Evolutionary conservation across 1,140 invertebrate species (phyloP).

Genomic region (Capitella teleta): DNA sequence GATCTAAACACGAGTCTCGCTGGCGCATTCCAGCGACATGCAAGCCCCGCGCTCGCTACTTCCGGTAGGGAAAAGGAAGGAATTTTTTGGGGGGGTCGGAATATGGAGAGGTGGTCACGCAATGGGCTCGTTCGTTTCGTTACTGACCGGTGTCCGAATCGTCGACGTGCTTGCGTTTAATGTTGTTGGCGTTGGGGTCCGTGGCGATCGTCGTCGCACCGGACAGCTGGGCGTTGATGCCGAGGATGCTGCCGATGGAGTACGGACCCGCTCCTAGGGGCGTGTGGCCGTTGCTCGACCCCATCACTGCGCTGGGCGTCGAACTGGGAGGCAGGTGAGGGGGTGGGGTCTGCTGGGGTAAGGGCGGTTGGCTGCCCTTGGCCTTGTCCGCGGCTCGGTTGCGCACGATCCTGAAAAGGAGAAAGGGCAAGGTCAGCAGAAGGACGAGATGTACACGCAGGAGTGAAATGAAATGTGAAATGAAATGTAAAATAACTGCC

Average conservation of each 20-base stretch:
- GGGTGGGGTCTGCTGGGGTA: conserved; percentile 33
- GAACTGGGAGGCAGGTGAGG: conserved; percentile 8
- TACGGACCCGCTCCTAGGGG: conserved; percentile 46
- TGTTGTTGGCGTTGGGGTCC: not conserved
- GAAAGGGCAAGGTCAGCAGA: too few species aligned
- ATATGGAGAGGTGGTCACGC: too few species aligned
- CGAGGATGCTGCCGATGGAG: conserved; percentile 90
- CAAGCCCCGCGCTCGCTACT: too few species aligned
- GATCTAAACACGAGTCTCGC: too few species aligned
- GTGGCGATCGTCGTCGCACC: not conserved
- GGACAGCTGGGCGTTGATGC: conserved; percentile 48
- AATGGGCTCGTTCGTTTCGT: too few species aligned
- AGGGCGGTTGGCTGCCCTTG: conserved; percentile 44
- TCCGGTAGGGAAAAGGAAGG: too few species aligned
- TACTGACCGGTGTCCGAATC: not conserved
- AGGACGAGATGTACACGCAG: not conserved
- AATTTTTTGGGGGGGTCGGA: too few species aligned
- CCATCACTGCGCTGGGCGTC: conserved; percentile 7
- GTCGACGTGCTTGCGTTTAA: not conserved
- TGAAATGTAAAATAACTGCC: too few species aligned
- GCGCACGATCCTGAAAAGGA: conserved; percentile 69
- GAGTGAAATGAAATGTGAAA: too few species aligned
- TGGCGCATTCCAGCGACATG: too few species aligned
- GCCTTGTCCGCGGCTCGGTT: conserved; percentile 94
- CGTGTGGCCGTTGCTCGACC: conserved; percentile 40